Conservation (phyloP, 2,113 vertebrate genomes). For the Eptesicus fuscus region DNA sequence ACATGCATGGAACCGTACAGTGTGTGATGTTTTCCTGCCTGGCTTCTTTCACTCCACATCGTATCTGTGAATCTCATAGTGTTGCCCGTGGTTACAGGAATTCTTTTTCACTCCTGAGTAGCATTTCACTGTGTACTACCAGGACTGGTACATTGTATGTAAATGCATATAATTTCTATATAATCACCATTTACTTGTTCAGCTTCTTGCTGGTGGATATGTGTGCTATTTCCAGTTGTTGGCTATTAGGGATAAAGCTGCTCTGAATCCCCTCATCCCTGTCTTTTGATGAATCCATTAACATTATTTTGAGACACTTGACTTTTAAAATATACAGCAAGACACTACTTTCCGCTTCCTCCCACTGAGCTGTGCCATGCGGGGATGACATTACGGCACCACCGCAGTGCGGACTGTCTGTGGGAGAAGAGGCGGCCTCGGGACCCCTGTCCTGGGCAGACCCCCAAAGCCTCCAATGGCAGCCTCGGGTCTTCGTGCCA, state of each 20-base stretch:
- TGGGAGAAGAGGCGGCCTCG: background rate
- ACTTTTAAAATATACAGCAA: slow-evolving; percentile 55
- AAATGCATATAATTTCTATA: background rate
- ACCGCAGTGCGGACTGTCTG: background rate
- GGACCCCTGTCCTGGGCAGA: background rate
- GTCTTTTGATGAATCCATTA: slow-evolving; percentile 42
- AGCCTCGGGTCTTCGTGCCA: background rate
- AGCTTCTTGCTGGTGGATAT: background rate
- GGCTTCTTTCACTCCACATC: background rate
- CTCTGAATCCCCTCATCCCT: background rate
- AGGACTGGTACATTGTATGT: background rate
- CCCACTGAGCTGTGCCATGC: background rate
- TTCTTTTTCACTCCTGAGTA: background rate
- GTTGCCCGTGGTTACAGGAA: background rate
- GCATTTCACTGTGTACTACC: background rate
- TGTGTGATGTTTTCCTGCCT: background rate
- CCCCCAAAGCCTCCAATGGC: background rate
- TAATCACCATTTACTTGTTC: background rate
- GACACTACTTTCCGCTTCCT: slow-evolving; percentile 3
- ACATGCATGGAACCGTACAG: background rate
- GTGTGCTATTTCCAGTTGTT: background rate
- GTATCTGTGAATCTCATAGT: background rate
- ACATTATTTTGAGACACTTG: slow-evolving; percentile 63
- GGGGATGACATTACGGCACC: background rate
- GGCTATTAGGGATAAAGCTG: background rate